phyloP scores from a whole-genome alignment of 2,113 vertebrate genomes.

The Campylomormyrus numenius region DNA sequence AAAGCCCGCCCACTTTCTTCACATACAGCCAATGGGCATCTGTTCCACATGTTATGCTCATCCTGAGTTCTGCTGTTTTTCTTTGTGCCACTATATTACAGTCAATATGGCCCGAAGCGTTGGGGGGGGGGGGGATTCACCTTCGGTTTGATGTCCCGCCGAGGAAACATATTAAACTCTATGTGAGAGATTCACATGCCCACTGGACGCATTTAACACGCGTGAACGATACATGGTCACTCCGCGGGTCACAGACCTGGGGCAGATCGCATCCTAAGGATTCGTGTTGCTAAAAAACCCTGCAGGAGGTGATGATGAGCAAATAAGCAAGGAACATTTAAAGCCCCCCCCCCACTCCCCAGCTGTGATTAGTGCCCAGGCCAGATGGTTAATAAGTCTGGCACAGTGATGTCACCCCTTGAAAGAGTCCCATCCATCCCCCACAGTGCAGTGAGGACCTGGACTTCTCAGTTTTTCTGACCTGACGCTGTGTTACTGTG shows the following conservation, averaged over 20 bases:
- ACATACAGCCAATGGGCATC: background rate
- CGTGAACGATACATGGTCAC: background rate
- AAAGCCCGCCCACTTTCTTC: too few species aligned
- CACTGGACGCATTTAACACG: background rate
- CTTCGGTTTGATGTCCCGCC: background rate
- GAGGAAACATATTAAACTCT: background rate
- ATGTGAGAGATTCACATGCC: background rate
- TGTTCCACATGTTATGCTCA: background rate
- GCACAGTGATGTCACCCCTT: constrained; percentile 12
- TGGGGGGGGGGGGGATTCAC: too few species aligned
- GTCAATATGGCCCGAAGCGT: background rate
- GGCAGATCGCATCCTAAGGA: background rate
- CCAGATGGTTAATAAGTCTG: background rate
- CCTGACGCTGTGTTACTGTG: background rate
- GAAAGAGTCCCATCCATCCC: background rate
- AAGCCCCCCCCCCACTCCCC: background rate
- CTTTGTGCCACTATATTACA: background rate
- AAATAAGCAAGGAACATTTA: background rate
- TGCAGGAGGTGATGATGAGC: background rate
- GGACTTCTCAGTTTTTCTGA: background rate
- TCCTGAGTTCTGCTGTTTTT: background rate
- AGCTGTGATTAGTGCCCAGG: background rate
- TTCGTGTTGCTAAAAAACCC: background rate
- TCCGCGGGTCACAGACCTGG: background rate
- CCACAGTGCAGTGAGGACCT: background rate